These are phyloP conservation scores for Cinclus mexicanus DNA, from an alignment of 2,113 vertebrate genomes.

Conservation along the genomic window DNA sequence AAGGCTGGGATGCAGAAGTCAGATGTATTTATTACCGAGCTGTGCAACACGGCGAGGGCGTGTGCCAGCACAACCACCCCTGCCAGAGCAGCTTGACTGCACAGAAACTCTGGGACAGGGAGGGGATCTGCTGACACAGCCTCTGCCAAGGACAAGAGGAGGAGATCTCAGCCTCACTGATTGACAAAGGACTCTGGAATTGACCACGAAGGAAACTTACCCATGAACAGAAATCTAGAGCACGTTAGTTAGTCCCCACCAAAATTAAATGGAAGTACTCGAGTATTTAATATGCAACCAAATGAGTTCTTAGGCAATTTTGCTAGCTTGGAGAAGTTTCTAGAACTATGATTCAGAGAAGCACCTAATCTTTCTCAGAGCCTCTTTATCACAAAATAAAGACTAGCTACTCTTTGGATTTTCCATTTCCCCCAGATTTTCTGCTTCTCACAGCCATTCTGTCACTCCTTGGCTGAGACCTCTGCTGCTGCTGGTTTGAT, in stretches of 20 bases:
- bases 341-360: neutral
- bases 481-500: neutral
- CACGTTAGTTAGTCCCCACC: neutral
- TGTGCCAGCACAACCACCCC: neutral
- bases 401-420: neutral
- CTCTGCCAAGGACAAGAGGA: neutral
- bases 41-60: rapidly evolving
- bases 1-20: constrained; percentile 8
- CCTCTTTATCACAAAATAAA: neutral
- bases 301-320: neutral
- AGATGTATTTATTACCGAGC: neutral
- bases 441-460: neutral
- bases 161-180: neutral
- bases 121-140: neutral
- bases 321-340: neutral
- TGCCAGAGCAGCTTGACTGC: neutral
- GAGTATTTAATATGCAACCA: neutral
- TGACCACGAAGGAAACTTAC: rapidly evolving
- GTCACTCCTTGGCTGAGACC: neutral
- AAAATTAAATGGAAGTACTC: neutral
- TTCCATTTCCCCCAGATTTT: neutral
- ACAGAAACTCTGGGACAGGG: neutral
- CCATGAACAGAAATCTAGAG: neutral
- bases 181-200: neutral
- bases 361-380: neutral